A percentile compares a stretch with the other conserved stretches of the same genome.
Conservation (phyloP, 2,113 vertebrate genomes). For the Mesembrinibis cayennensis region DNA sequence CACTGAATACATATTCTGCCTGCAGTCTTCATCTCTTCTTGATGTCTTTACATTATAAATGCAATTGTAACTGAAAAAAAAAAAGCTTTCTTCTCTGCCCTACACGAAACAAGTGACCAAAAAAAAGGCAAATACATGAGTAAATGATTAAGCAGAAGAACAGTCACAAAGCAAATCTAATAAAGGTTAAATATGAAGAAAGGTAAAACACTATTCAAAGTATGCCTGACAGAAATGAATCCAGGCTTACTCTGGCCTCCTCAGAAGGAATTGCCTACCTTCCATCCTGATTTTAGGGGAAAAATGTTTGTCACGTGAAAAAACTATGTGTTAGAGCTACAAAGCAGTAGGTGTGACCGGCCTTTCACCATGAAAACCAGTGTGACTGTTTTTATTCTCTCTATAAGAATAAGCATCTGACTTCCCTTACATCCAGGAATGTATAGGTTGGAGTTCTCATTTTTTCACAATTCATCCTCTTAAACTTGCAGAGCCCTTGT, state of each 20-base stretch:
- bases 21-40: background rate
- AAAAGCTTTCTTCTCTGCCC: background rate
- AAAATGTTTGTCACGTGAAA: background rate
- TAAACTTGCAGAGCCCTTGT: background rate
- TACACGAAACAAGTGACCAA: background rate
- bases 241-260: background rate
- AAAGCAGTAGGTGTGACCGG: background rate
- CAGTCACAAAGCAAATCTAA: background rate
- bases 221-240: background rate
- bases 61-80: background rate
- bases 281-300: background rate
- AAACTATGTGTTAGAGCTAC: background rate
- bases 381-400: background rate
- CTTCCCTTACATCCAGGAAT: background rate
- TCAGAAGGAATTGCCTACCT: background rate
- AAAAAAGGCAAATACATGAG: background rate
- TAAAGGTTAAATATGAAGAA: background rate
- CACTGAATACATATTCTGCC: slow-evolving; percentile 2
- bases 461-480: background rate
- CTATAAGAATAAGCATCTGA: background rate
- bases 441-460: background rate
- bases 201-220: background rate
- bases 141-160: background rate
- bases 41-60: background rate
- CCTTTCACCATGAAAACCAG: background rate